Evolutionary conservation across 2,113 vertebrate genomes (phyloP).

Genomic region (Tiliqua scincoides): DNA sequence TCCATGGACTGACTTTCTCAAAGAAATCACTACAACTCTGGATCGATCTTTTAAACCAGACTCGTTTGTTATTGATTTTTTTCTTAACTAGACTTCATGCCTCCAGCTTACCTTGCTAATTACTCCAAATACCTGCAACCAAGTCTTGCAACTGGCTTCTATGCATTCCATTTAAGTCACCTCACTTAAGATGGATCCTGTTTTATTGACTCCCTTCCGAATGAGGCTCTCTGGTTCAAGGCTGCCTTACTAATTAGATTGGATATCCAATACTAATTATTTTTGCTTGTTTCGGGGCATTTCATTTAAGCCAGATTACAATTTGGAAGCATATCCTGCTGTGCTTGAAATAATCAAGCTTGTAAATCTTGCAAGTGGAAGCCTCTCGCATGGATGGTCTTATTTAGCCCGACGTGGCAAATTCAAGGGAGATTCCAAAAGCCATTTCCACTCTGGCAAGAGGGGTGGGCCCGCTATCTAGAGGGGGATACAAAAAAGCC

Average conservation of each 20-base stretch:
- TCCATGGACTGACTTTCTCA: background rate
- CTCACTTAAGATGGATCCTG: slow-evolving; percentile 22
- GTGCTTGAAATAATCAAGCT: slow-evolving; percentile 35
- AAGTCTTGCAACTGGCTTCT: slow-evolving; percentile 22
- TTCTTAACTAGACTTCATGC: slow-evolving; percentile 39
- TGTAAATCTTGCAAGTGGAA: slow-evolving; percentile 25
- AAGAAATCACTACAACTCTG: slow-evolving; percentile 6
- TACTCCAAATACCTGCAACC: slow-evolving; percentile 38
- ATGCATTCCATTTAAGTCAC: slow-evolving; percentile 22
- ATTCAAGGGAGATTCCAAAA: background rate
- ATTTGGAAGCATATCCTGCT: slow-evolving; percentile 20
- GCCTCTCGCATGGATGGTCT: background rate
- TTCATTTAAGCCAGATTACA: slow-evolving; percentile 42
- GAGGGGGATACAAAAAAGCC: background rate
- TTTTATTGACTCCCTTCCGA: slow-evolving; percentile 30
- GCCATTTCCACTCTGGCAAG: background rate
- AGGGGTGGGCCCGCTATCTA: no score
- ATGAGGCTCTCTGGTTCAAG: slow-evolving; percentile 26
- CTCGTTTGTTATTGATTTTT: slow-evolving; percentile 34
- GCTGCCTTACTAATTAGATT: slow-evolving; percentile 36
- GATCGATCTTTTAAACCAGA: slow-evolving; percentile 33
- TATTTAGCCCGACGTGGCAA: background rate
- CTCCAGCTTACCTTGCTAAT: slow-evolving; percentile 38
- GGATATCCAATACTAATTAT: slow-evolving; percentile 40
- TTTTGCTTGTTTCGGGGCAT: slow-evolving; percentile 32